Evolutionary conservation across 2,888 invertebrate genomes (phyloP).

Genomic region (Conistra vaccinii): DNA sequence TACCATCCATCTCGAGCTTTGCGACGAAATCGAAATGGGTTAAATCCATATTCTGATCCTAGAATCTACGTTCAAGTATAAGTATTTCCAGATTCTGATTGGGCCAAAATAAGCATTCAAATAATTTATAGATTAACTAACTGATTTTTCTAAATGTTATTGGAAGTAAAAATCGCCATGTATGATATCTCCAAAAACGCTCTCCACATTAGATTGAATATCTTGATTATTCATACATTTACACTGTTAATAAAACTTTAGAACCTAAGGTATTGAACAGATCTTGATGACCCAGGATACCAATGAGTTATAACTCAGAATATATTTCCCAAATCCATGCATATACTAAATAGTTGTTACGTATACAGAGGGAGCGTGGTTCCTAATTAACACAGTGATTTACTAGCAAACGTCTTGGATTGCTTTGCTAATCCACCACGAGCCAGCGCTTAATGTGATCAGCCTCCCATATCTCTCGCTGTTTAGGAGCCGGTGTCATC

Average conservation of each 20-base stretch:
- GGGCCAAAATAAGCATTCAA: no score
- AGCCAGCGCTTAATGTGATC: not conserved
- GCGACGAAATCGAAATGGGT: not conserved
- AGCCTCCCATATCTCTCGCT: no score
- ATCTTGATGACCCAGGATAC: not conserved
- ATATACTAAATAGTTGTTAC: not conserved
- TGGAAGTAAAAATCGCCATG: not conserved
- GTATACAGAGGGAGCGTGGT: not conserved
- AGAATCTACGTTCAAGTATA: not conserved
- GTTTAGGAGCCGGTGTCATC: not conserved
- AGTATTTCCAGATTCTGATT: not conserved
- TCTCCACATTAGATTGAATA: not conserved
- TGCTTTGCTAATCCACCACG: not conserved
- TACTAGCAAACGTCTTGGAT: not conserved
- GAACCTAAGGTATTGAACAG: not conserved
- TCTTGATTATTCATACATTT: not conserved
- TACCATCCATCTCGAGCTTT: not conserved
- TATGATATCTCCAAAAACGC: not conserved
- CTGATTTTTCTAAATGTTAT: not conserved
- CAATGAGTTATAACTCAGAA: not conserved
- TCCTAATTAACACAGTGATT: slow-evolving; percentile 28
- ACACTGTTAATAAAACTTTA: not conserved
- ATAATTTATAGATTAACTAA: not conserved
- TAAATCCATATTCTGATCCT: not conserved
- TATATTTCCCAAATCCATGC: slow-evolving; percentile 5